A percentile compares a stretch with the other conserved stretches of the same genome.
Conservation (phyloP, 2,797 vertebrate genomes). For the Pogoniulus pusillus region DNA sequence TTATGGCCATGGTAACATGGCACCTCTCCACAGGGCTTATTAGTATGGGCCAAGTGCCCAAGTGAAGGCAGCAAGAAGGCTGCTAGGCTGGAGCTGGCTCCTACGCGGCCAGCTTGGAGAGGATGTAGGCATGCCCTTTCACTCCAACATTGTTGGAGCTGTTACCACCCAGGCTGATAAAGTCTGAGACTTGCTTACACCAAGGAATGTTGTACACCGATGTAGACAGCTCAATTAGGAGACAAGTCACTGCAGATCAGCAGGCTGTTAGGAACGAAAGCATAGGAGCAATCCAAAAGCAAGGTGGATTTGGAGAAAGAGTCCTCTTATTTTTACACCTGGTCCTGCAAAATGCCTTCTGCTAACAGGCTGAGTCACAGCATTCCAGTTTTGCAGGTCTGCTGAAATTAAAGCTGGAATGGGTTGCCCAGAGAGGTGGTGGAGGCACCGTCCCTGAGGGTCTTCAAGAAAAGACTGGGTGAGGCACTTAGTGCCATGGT, state of each 20-base stretch:
- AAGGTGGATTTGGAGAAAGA: not conserved
- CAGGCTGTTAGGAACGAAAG: not conserved
- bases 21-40: slow-evolving; percentile 27
- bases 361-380: not conserved
- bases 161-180: not conserved
- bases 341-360: not conserved
- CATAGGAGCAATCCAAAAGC: not conserved
- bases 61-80: not conserved
- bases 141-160: not conserved
- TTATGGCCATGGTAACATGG: slow-evolving; percentile 25
- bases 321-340: not conserved
- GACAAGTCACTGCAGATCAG: not conserved
- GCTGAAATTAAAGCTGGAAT: not conserved
- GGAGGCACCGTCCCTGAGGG: too few species aligned
- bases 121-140: not conserved
- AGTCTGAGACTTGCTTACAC: not conserved
- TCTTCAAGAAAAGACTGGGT: too few species aligned
- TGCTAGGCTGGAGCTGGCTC: not conserved
- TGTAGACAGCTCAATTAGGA: not conserved
- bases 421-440: too few species aligned
- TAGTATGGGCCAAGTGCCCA: slow-evolving; percentile 37
- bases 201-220: rapidly evolving
- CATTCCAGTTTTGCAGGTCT: not conserved
- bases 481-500: too few species aligned
- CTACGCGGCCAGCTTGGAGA: not conserved